Percentiles rank a stretch among this genome's conserved stretches.
phyloP scores from a whole-genome alignment of 1,140 invertebrate species.

The Drosophila carrolli region DNA sequence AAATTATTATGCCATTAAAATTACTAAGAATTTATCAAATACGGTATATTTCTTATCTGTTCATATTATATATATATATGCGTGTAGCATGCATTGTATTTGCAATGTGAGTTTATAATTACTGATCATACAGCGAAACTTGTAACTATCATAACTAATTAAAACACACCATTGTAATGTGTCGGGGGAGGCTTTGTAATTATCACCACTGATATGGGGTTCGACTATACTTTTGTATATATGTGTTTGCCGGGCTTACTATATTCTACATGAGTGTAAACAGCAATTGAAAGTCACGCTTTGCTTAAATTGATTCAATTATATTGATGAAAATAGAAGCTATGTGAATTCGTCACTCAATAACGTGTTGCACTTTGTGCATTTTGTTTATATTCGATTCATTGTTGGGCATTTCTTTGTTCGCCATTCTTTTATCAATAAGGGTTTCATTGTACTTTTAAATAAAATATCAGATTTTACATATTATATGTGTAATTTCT shows the following conservation, averaged over 20 bases:
- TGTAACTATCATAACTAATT: slow-evolving; percentile 24
- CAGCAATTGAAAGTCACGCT: slow-evolving; percentile 61
- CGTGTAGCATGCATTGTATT: neutral
- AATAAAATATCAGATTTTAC: slow-evolving; percentile 2
- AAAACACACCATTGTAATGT: slow-evolving; percentile 21
- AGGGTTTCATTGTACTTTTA: neutral
- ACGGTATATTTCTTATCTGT: neutral
- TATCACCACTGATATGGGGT: slow-evolving; percentile 59
- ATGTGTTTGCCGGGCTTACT: slow-evolving; percentile 9
- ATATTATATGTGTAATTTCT: neutral
- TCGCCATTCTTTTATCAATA: slow-evolving; percentile 5
- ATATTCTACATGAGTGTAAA: slow-evolving; percentile 31
- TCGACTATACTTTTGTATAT: slow-evolving; percentile 6
- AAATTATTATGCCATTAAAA: too few species aligned
- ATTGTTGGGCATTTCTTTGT: slow-evolving; percentile 21
- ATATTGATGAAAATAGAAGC: slow-evolving; percentile 49
- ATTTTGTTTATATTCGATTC: slow-evolving; percentile 9
- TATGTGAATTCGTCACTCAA: slow-evolving; percentile 14
- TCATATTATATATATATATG: neutral
- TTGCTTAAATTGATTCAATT: slow-evolving; percentile 53
- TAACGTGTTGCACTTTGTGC: slow-evolving; percentile 11
- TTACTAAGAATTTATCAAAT: neutral
- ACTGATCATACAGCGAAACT: neutral
- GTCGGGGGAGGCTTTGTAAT: slow-evolving; percentile 43
- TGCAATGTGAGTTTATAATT: neutral